Evolutionary conservation across 35 echinoderm and acorn worm species (phyloP), one percentile per base, ranked within the genome.

Genomic region (Apostichopus californicus): DNA sequence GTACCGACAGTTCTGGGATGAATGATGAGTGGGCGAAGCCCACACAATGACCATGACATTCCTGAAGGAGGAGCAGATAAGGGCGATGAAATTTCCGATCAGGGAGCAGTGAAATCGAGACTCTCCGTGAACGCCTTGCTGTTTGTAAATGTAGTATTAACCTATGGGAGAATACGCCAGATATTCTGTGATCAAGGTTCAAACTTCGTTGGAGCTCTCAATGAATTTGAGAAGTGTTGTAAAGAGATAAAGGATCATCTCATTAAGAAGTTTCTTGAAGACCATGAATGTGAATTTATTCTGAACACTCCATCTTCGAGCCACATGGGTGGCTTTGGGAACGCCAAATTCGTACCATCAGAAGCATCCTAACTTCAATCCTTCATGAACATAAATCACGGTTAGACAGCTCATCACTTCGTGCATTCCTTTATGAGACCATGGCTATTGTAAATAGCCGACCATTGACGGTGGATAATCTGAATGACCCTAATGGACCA

Each of bases 121-220:
- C 25, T 25, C 25, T 25, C 25, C 25, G 25, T 25, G 25, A 25
- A 25, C 25, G 25, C 25, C 25, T 25, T 25, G 25, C 25, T 25
- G 25, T 25, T 25, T 25, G 25, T 25, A 25, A 25, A 25, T 25
- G 25, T 25, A 25, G 25, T 25, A 25, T 25, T 25, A 25, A 28
- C 26, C 26, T 28, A 28, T 46, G 95, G 95, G 55, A 82, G 85
- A 78, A 64, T 97, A 15, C 64, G 90, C 6, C 95, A 93, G 25
- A 87, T 94, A 9, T 26, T 90, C 23, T 94, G 81, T 28, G 95
- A 97, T 59, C 94, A 92, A 91, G 93, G 93, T 8, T 90, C 92
- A 96, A 96, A 96, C 52, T 75, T 94, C 14, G 77, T 89, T 13
- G 90, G 90, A 22, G 90, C 80, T 56, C 78, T 90, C 54, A 14